Percentiles rank a stretch among this genome's conserved stretches.
These are phyloP conservation scores for Drosophila parthenogenetica DNA, from an alignment of 2,888 invertebrate species.

Conservation along the genomic window DNA sequence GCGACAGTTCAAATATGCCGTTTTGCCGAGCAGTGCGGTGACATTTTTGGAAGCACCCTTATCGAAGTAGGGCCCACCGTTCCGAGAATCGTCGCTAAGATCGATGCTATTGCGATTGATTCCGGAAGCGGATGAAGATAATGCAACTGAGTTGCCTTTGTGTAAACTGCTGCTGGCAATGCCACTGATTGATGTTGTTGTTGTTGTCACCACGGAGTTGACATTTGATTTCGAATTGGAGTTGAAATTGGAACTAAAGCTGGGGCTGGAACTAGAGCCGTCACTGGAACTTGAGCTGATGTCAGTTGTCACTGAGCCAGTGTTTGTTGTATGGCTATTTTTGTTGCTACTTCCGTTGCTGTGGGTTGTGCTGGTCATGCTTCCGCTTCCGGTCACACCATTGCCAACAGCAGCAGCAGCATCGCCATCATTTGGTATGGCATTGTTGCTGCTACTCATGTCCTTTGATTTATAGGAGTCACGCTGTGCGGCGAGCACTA, in stretches of 20 bases:
- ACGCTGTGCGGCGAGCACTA: slow-evolving; percentile 83
- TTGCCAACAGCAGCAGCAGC: slow-evolving; percentile 40
- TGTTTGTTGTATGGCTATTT: slow-evolving; percentile 51
- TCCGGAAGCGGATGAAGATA: slow-evolving; percentile 58
- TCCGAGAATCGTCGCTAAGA: slow-evolving; percentile 85
- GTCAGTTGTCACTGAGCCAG: slow-evolving; percentile 61
- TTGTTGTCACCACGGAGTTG: slow-evolving; percentile 27
- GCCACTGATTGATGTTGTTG: slow-evolving; percentile 43
- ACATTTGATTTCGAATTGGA: slow-evolving; percentile 17
- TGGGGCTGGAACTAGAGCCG: slow-evolving; percentile 31
- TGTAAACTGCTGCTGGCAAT: slow-evolving; percentile 69
- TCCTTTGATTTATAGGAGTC: slow-evolving; percentile 84
- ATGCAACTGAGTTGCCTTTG: slow-evolving; percentile 60
- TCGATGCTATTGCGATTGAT: slow-evolving; percentile 83
- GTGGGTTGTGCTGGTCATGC: slow-evolving; percentile 52
- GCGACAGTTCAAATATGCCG: slow-evolving; percentile 94
- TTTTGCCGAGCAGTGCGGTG: slow-evolving; percentile 94
- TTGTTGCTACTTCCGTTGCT: slow-evolving; percentile 68
- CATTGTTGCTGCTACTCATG: slow-evolving; percentile 78
- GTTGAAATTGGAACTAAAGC: slow-evolving; percentile 6
- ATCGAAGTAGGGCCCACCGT: slow-evolving; percentile 91
- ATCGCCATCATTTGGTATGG: slow-evolving; percentile 67
- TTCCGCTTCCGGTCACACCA: slow-evolving; percentile 67
- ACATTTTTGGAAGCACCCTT: slow-evolving; percentile 90
- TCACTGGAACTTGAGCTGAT: slow-evolving; percentile 45